Conservation (phyloP, 2,888 invertebrate genomes). For the Octodonta nipae region DNA sequence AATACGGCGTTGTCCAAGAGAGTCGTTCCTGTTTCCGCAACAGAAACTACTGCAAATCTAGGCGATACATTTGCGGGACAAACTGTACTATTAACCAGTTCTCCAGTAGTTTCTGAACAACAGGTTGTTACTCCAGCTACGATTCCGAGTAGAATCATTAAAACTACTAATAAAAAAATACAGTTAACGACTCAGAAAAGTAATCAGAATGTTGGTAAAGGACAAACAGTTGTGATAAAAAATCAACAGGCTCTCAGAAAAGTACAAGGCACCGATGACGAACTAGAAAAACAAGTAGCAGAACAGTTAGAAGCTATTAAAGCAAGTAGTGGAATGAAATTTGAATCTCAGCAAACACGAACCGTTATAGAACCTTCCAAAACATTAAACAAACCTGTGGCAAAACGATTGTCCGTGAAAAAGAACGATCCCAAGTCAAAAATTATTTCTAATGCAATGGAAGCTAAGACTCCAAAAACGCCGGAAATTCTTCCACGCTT, state of each 20-base stretch:
- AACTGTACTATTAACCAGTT: conserved; percentile 4
- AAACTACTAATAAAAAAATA: conserved; percentile 6
- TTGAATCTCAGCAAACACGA: conserved; percentile 8
- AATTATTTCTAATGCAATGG: no score
- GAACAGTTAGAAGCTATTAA: conserved; percentile 35
- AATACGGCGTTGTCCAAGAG: conserved; percentile 8
- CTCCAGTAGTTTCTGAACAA: conserved; percentile 6
- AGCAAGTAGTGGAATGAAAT: conserved; percentile 20
- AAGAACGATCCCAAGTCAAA: conserved; percentile 14
- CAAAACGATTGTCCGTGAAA: conserved; percentile 13
- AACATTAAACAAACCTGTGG: conserved; percentile 4
- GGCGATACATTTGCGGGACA: neutral
- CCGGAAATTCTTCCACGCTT: conserved; percentile 3
- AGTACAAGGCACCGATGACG: conserved; percentile 14
- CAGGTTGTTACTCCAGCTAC: neutral
- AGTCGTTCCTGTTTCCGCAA: conserved; percentile 2
- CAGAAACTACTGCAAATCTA: conserved; percentile 4
- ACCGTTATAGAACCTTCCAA: conserved; percentile 4
- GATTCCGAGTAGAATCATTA: conserved; percentile 5
- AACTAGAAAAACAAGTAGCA: conserved; percentile 20
- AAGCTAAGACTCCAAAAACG: conserved; percentile 4
- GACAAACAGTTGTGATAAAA: conserved; percentile 29
- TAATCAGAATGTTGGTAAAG: neutral
- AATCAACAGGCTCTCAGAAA: conserved; percentile 2
- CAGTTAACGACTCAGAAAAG: conserved; percentile 1